Evolutionary conservation across 92 coral and sea anemone species (phyloP), one percentile per base, ranked within the genome.

Genomic region (Meandrina meandrites): DNA sequence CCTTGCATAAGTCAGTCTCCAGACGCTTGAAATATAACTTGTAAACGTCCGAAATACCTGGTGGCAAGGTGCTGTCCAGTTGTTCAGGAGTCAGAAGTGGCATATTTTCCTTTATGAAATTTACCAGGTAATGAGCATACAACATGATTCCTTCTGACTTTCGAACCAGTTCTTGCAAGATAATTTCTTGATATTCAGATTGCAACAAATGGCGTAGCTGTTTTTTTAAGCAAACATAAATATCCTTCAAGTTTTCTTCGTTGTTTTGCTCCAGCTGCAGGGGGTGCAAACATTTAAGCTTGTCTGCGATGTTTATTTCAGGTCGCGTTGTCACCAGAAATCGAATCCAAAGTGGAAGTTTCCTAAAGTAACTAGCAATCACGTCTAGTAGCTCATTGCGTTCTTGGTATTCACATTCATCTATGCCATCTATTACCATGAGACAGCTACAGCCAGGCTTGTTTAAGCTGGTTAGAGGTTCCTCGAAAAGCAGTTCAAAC

Each of bases 251-350:
- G 79, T 92, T 92, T 21, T 90, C 86, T 84, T 87, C 57, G 69
- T 85, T 78, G n/a, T 75, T 19, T n/a, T 89, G 85, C 4, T 87
- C 79, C 22, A 92, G 64, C 13, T 31, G 58, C 70, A 90, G 57
- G 30, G 93, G 88, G 0, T 84, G 42, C 11, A 90, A 72, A 40
- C 18, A 14, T 69, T 64, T 31, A 2, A 90, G 88, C n/a, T 31
- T 83, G 48, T 36, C 60, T 28, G 51, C 53, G 42, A 87, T 62
- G n/a, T 76, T 78, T 45, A 64, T 71, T 79, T 92, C 93, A 45
- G 91, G 91, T 75, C 95, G 79, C 28, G 95, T 86, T 4, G 95
- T 92, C 79, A 92, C 76, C 19, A 92, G 71, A 77, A 90, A 78
- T 48, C 89, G 89, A 34, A 92, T 47, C 90, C 93, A 92, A 8